Evolutionary conservation across 2,888 invertebrate species (phyloP).

Genomic region (Rhaphigaster nebulosa): DNA sequence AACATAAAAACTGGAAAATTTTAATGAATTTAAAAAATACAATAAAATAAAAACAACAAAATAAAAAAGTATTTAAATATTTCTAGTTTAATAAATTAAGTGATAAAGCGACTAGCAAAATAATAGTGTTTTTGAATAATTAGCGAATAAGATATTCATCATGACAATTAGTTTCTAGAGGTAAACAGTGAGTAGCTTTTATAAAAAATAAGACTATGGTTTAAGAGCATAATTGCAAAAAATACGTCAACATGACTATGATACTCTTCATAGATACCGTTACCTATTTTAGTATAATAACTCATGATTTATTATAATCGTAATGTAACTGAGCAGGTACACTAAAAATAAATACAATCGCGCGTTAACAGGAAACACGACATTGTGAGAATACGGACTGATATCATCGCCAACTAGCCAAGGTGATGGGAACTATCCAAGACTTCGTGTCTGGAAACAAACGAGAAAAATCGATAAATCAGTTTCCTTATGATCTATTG

Average conservation of each 20-base stretch:
- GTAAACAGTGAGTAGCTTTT: too few relatives aligned
- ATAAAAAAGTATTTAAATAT: too few relatives aligned
- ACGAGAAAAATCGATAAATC: conserved; percentile 21
- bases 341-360: conserved; percentile 1
- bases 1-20: too few relatives aligned
- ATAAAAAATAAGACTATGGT: too few relatives aligned
- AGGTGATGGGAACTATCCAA: conserved; percentile 13
- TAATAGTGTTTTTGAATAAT: too few relatives aligned
- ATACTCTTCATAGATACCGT: neutral
- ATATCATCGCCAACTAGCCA: neutral
- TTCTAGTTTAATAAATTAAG: too few relatives aligned
- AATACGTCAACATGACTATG: neutral
- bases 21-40: too few relatives aligned
- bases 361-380: neutral
- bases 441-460: neutral
- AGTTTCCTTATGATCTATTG: conserved; percentile 35
- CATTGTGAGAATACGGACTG: neutral
- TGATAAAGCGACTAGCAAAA: too few relatives aligned
- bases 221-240: too few relatives aligned
- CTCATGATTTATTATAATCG: neutral
- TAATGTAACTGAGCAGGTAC: neutral
- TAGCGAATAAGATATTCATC: too few relatives aligned
- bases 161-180: too few relatives aligned
- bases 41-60: too few relatives aligned
- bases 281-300: neutral